Percentiles rank a stretch among this genome's conserved stretches.
Evolutionary conservation across 2,797 vertebrate species (phyloP).

Genomic region (Gallinago nigripennis): DNA sequence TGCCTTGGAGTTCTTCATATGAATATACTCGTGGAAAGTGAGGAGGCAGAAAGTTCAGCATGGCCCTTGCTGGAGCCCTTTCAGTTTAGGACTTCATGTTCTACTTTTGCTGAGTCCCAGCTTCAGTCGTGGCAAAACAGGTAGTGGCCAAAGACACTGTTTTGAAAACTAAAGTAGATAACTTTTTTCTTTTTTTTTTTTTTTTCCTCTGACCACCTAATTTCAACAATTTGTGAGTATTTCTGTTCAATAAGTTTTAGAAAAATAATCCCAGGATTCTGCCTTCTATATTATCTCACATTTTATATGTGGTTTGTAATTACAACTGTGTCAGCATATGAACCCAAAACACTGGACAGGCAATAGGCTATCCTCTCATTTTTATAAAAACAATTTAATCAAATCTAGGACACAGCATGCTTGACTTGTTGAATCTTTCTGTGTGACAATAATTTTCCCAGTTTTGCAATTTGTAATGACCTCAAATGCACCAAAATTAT

Average conservation of each 20-base stretch:
- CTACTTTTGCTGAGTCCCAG: not conserved
- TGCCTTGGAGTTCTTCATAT: not conserved
- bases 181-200: too few species aligned
- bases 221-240: not conserved
- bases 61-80: not conserved
- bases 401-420: not conserved
- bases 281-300: not conserved
- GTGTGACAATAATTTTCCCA: not conserved
- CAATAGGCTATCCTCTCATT: not conserved
- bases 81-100: not conserved
- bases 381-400: not conserved
- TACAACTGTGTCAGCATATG: not conserved
- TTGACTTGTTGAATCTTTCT: not conserved
- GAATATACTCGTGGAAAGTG: not conserved
- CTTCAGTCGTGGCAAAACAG: not conserved
- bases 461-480: not conserved
- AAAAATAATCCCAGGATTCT: not conserved
- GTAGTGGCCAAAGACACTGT: not conserved
- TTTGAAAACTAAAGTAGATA: too few species aligned
- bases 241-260: not conserved
- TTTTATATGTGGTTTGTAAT: not conserved
- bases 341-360: not conserved
- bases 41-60: not conserved
- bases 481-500: not conserved
- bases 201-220: rapidly evolving